Percentiles rank a stretch among this genome's conserved stretches.
Conservation (phyloP, 1,140 invertebrate species). For the Myzus persicae region DNA sequence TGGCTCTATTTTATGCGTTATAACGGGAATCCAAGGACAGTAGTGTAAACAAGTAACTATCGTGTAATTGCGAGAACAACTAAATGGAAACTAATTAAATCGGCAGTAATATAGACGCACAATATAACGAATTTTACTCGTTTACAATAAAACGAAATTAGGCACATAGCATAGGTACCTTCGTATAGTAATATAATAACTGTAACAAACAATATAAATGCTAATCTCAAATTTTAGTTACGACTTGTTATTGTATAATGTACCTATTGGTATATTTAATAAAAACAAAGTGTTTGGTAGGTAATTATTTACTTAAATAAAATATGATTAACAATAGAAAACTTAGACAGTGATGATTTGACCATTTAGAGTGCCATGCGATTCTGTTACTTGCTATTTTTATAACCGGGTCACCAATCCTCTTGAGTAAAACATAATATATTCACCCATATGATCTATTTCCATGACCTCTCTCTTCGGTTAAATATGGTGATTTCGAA, state of each 20-base stretch:
- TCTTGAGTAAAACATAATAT: not conserved
- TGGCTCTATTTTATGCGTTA: not conserved
- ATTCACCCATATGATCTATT: not conserved
- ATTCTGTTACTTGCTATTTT: not conserved
- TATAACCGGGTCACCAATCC: not conserved
- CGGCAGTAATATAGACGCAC: not conserved
- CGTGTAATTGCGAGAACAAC: not conserved
- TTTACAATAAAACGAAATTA: not conserved
- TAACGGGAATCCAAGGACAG: not conserved
- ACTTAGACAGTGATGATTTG: too few relatives aligned
- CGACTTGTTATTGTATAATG: not conserved
- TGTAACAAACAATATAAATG: not conserved
- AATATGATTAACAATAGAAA: too few relatives aligned
- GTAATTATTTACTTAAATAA: not conserved
- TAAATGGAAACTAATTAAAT: not conserved
- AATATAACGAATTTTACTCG: not conserved
- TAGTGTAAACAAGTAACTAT: not conserved
- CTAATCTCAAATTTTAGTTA: not conserved
- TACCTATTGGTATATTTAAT: not conserved
- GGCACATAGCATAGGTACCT: not conserved
- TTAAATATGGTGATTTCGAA: not conserved
- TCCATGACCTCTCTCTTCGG: not conserved
- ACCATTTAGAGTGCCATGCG: not conserved
- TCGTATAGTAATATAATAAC: not conserved
- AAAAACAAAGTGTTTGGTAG: not conserved